phyloP scores from a whole-genome alignment of 2,113 vertebrate species.

The Centropus unirufus region DNA sequence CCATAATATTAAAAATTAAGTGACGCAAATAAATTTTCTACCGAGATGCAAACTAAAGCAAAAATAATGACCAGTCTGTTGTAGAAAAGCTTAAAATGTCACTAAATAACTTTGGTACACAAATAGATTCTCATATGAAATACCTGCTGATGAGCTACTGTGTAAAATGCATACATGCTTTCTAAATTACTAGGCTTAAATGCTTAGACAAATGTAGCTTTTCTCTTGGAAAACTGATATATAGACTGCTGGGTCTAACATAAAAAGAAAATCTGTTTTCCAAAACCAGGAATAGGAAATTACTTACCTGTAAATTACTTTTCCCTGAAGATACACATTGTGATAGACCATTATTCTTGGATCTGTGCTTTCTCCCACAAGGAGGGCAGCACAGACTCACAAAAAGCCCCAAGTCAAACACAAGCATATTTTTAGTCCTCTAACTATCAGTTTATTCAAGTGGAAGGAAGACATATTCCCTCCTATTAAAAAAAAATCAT shows the following conservation, averaged over 20 bases:
- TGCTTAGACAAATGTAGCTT: neutral
- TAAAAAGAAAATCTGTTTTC: constrained; percentile 45
- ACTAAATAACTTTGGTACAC: neutral
- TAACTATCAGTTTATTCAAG: neutral
- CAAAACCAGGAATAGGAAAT: constrained; percentile 22
- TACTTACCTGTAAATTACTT: constrained; percentile 23
- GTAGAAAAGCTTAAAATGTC: neutral
- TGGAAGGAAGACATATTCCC: neutral
- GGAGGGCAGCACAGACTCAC: neutral
- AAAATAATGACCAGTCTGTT: neutral
- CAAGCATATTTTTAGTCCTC: neutral
- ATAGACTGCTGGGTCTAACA: neutral
- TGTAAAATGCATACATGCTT: neutral
- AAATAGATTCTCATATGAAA: neutral
- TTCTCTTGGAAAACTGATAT: neutral
- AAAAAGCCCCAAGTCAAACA: constrained; percentile 13
- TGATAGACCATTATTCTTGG: neutral
- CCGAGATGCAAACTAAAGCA: neutral
- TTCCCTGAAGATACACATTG: neutral
- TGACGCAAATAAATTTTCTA: neutral
- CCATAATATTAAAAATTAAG: neutral
- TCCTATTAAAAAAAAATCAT: neutral
- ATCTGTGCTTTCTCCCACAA: constrained; percentile 20
- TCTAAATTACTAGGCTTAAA: constrained; percentile 2
- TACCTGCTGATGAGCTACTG: neutral